phyloP scores from a whole-genome alignment of 2,797 vertebrate species.

The Sphenodon punctatus region DNA sequence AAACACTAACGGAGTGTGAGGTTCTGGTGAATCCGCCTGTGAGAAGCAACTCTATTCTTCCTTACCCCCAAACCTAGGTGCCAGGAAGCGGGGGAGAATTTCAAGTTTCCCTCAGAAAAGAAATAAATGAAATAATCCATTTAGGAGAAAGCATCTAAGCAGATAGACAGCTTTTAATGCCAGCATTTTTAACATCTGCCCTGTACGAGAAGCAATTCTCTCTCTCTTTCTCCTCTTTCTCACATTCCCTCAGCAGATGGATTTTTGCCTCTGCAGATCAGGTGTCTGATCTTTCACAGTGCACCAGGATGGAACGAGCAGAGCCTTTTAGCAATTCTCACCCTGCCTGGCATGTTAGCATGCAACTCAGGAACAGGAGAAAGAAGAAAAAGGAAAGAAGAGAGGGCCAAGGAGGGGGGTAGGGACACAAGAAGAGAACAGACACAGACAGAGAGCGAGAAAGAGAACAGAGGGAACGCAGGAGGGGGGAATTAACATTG shows the following conservation, averaged over 20 bases:
- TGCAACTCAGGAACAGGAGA: slow-evolving; percentile 59
- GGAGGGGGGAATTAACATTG: slow-evolving; percentile 59
- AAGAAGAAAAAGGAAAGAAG: too few species aligned
- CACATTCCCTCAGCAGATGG: slow-evolving; percentile 88
- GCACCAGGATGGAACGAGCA: slow-evolving; percentile 86
- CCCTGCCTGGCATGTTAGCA: slow-evolving; percentile 56
- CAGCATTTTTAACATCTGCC: slow-evolving; percentile 77
- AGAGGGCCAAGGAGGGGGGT: slow-evolving; percentile 34
- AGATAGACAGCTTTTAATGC: slow-evolving; percentile 71
- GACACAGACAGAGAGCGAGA: slow-evolving; percentile 41
- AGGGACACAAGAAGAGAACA: too few species aligned
- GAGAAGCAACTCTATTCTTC: too few species aligned
- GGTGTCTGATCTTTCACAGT: slow-evolving; percentile 92
- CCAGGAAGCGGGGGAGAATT: not conserved
- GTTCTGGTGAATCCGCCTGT: too few species aligned
- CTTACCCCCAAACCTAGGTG: too few species aligned
- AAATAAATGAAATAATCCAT: slow-evolving; percentile 63
- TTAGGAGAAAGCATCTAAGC: slow-evolving; percentile 62
- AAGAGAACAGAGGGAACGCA: slow-evolving; percentile 37
- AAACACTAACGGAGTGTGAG: too few species aligned
- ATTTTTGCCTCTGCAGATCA: slow-evolving; percentile 93
- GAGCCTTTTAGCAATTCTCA: slow-evolving; percentile 81
- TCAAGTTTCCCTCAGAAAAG: slow-evolving; percentile 57
- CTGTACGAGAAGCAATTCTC: slow-evolving; percentile 78
- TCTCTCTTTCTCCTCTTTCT: slow-evolving; percentile 29